phyloP scores from a whole-genome alignment of 1,140 invertebrate species.

The Nymphalis io region DNA sequence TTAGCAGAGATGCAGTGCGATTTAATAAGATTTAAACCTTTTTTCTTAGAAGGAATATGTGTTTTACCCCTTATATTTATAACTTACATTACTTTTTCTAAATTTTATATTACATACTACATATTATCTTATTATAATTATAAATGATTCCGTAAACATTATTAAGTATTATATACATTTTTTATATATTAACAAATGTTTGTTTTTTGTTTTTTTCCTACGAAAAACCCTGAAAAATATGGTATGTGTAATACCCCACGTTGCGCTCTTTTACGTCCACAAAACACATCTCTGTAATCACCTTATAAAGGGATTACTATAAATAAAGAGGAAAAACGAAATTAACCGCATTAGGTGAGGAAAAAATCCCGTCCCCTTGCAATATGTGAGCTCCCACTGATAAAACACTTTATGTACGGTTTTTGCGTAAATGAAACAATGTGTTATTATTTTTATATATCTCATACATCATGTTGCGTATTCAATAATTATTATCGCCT shows the following conservation, averaged over 20 bases:
- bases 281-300: conserved; percentile 79
- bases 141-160: no score
- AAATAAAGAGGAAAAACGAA: conserved; percentile 79
- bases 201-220: conserved; percentile 45
- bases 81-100: no score
- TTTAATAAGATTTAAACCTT: no score
- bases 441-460: conserved; percentile 45
- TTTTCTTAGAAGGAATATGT: no score
- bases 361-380: conserved; percentile 73
- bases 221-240: conserved; percentile 30
- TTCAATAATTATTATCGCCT: background rate
- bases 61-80: no score
- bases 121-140: no score
- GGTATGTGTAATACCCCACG: conserved; percentile 52
- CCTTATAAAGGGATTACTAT: conserved; percentile 81
- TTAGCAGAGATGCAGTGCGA: no score
- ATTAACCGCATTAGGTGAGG: conserved; percentile 77
- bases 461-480: background rate
- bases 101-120: no score
- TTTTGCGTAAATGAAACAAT: conserved; percentile 75
- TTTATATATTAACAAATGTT: conserved; percentile 12
- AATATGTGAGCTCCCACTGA: conserved; percentile 77
- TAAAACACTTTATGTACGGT: conserved; percentile 74
- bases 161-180: background rate
- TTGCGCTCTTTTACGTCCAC: conserved; percentile 73